Conservation (phyloP, 2,888 invertebrate species). For the Deilephila elpenor region DNA sequence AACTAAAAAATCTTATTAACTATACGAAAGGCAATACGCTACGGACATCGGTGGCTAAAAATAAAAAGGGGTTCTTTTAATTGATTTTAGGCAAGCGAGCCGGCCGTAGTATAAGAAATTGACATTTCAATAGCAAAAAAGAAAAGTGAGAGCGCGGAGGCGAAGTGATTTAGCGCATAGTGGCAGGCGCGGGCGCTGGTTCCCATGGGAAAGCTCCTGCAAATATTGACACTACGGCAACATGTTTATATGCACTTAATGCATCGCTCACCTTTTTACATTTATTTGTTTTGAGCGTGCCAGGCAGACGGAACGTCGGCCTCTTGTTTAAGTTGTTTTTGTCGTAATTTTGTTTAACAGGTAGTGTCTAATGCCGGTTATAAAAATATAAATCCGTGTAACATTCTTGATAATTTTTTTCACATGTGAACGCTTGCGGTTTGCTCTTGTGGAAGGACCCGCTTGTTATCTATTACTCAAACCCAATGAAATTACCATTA, state of each 20-base stretch:
- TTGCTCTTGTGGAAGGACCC: constrained; percentile 19
- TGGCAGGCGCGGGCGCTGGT: constrained; percentile 56
- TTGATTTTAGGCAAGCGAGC: constrained; percentile 47
- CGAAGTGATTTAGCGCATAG: constrained; percentile 76
- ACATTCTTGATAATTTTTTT: constrained; percentile 41
- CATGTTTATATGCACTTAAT: constrained; percentile 85
- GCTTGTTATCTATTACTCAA: constrained; percentile 31
- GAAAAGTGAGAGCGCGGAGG: constrained; percentile 60
- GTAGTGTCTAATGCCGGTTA: constrained; percentile 71
- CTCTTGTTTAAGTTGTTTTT: constrained; percentile 75
- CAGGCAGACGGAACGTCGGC: constrained; percentile 80
- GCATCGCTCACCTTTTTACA: constrained; percentile 82
- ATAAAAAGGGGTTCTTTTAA: constrained; percentile 22
- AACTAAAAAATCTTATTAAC: constrained; percentile 15
- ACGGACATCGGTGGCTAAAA: constrained; percentile 11
- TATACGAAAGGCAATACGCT: constrained; percentile 18
- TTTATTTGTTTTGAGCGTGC: constrained; percentile 78
- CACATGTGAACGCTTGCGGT: constrained; percentile 32
- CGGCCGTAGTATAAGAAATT: constrained; percentile 61
- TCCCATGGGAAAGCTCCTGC: constrained; percentile 82
- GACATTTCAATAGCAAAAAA: constrained; percentile 82
- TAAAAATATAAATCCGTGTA: constrained; percentile 63
- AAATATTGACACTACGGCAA: constrained; percentile 83
- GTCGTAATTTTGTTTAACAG: constrained; percentile 78
- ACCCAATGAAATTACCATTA: constrained; percentile 40